Percentiles rank a stretch among this genome's conserved stretches.
Evolutionary conservation across 2,888 invertebrate genomes (phyloP).

Genomic region (Cheilosia scutellata): DNA sequence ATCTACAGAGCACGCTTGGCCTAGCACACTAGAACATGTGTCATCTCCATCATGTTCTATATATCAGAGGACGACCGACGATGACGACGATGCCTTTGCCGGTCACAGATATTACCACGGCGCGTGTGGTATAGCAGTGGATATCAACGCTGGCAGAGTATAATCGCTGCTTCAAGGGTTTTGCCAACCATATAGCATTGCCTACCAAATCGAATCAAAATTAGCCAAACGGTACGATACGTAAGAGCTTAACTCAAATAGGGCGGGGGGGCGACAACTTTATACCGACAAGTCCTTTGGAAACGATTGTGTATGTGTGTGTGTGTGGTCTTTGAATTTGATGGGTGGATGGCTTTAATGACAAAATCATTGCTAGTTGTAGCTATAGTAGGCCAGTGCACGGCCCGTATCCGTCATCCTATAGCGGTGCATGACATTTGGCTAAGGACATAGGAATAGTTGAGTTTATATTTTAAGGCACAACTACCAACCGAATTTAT

Average conservation of each 20-base stretch:
- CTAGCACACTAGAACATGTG: constrained; percentile 24
- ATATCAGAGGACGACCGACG: neutral
- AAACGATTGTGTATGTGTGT: neutral
- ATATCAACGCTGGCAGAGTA: constrained; percentile 36
- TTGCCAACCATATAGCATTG: constrained; percentile 1
- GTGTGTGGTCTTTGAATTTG: constrained; percentile 7
- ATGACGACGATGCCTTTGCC: neutral
- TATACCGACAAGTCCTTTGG: constrained; percentile 11
- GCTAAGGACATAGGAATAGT: neutral
- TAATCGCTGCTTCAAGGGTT: constrained; percentile 21
- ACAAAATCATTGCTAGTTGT: constrained; percentile 45
- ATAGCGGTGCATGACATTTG: constrained; percentile 19
- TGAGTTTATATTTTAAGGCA: constrained; percentile 26
- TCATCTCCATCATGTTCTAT: constrained; percentile 29
- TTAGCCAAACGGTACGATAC: constrained; percentile 40
- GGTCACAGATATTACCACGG: constrained; percentile 29
- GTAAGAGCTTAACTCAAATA: neutral
- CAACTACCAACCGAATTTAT: constrained; percentile 57
- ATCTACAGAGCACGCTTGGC: constrained; percentile 28
- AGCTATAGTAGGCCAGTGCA: constrained; percentile 1
- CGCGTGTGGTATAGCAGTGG: neutral
- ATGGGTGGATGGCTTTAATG: constrained; percentile 27
- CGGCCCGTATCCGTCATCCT: constrained; percentile 27
- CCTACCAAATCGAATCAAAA: constrained; percentile 57
- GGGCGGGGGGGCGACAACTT: constrained; percentile 13